Evolutionary conservation across 2,113 vertebrate species (phyloP), one percentile per base, ranked within the genome.

Genomic region (Pao palembangensis): DNA sequence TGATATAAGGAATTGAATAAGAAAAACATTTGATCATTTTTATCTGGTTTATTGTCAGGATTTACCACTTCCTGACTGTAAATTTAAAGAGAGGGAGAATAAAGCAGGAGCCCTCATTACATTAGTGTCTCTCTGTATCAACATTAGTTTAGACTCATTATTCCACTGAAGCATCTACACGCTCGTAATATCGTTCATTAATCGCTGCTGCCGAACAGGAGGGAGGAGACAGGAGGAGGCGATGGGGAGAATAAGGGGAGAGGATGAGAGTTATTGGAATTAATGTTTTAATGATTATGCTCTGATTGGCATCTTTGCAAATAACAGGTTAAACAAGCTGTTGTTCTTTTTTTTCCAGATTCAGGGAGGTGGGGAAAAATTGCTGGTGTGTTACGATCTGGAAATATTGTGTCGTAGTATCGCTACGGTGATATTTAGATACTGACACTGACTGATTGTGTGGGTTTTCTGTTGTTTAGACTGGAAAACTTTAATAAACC

Each of bases 141-240:
- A 85, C 80, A 84, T 85, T 83, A 85, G 83, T 87, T 87, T 81
- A 73, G 77, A 84, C 65, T 84, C 84, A 87, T 89, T 89, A 87
- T 85, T 83, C 60, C 75, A 70, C 55, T 2, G 80, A 65, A 73
- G 73, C 71, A 48, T 79, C 73, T 51, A 52, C 81, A 70, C 74
- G 67, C 79, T 71, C 68, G 77, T 77, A 62, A 77, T 63, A 63
- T 75, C 59, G 31, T 67, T 64, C 82, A 85, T 88, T 86, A 86
- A 72, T 80, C 75, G 78, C 54, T 58, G 70, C 57, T 17, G 61
- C 69, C 43, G 64, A 81, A 71, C 64, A 62, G 73, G 68, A 61
- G 69, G 74, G 56, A 60, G 60, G 62, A 76, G 41, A 53, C 51
- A 69, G 52, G 55, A 51, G 68, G 55, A 71, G 60, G 51, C 1